Evolutionary conservation across 2,888 invertebrate genomes (phyloP).

Genomic region (Lysandra bellargus): DNA sequence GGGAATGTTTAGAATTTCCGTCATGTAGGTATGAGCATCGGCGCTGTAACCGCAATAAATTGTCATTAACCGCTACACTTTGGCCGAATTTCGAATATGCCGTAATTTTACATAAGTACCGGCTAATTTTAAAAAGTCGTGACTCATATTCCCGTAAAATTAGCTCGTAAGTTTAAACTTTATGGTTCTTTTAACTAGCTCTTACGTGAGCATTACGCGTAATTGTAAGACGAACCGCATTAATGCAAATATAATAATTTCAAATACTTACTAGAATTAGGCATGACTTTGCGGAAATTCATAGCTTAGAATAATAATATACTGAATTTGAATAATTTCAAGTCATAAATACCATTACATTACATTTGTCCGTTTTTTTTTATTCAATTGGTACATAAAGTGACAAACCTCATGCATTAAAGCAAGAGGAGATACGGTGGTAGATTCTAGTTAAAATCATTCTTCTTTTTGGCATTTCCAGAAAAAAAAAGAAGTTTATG

Average conservation of each 20-base stretch:
- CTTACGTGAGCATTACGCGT: not conserved
- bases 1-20: conserved; percentile 22
- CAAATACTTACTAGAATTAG: too few relatives aligned
- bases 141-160: not conserved
- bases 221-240: not conserved
- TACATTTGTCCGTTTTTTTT: too few relatives aligned
- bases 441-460: not conserved
- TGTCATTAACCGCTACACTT: conserved; percentile 29
- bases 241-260: not conserved
- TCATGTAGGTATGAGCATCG: conserved; percentile 16
- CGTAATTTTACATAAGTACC: conserved; percentile 20
- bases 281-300: too few relatives aligned
- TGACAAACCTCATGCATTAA: too few relatives aligned
- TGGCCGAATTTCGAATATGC: conserved; percentile 12
- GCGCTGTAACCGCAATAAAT: conserved; percentile 24
- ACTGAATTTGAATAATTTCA: too few relatives aligned
- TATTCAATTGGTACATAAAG: too few relatives aligned
- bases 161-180: not conserved
- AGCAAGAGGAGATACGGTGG: too few relatives aligned
- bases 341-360: too few relatives aligned
- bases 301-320: too few relatives aligned
- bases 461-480: not conserved
- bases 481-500: not conserved
- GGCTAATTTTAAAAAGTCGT: conserved; percentile 25
- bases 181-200: not conserved